phyloP scores from a whole-genome alignment of 2,113 vertebrate genomes.

The Corvus hawaiiensis region DNA sequence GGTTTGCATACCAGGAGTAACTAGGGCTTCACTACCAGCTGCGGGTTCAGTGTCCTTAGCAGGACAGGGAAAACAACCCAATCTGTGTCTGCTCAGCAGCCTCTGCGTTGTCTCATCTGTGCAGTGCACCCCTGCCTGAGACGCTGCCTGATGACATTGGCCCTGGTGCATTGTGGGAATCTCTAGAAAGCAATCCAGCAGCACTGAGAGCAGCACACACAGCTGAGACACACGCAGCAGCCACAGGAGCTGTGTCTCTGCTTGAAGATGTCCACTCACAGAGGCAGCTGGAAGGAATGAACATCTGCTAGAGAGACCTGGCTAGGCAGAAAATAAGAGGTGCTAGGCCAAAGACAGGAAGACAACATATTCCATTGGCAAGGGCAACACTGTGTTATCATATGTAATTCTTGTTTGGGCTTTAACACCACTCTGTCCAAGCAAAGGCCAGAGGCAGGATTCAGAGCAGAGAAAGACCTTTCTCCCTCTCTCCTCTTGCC shows the following conservation, averaged over 20 bases:
- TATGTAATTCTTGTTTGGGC: not conserved
- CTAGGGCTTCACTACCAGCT: not conserved
- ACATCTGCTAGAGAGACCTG: not conserved
- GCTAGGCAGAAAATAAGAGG: not conserved
- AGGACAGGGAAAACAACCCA: not conserved
- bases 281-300: not conserved
- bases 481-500: not conserved
- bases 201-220: not conserved
- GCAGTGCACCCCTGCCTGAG: not conserved
- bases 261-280: not conserved
- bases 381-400: not conserved
- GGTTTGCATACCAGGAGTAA: not conserved
- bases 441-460: not conserved
- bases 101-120: not conserved
- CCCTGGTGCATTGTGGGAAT: not conserved
- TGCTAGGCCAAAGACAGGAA: not conserved
- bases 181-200: not conserved
- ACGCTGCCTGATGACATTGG: not conserved
- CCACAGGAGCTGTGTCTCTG: not conserved
- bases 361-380: not conserved
- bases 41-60: not conserved
- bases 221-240: not conserved
- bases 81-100: not conserved
- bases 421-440: not conserved
- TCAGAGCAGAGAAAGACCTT: not conserved